Evolutionary conservation across 2,797 vertebrate genomes (phyloP).

Genomic region (Pogonophryne albipinna): DNA sequence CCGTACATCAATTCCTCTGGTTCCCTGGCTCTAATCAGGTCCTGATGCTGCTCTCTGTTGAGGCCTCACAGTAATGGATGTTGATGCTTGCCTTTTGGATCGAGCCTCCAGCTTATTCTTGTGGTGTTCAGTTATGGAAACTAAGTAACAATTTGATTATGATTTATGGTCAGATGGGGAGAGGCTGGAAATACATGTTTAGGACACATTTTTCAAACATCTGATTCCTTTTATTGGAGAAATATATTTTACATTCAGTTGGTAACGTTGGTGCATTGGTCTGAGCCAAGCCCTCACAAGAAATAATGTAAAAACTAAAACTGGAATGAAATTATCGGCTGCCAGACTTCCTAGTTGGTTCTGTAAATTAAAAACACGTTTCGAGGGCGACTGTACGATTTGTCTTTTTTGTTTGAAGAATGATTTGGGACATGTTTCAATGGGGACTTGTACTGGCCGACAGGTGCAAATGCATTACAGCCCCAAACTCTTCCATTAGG

Average conservation of each 20-base stretch:
- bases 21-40: slow-evolving; percentile 51
- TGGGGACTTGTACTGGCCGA: too few species aligned
- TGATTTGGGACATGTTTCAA: background rate
- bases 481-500: too few species aligned
- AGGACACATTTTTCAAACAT: slow-evolving; percentile 51
- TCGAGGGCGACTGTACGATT: background rate
- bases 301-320: background rate
- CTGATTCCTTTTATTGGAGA: slow-evolving; percentile 51
- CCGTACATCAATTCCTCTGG: slow-evolving; percentile 36
- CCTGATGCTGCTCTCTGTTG: slow-evolving; percentile 50
- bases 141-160: slow-evolving; percentile 34
- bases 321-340: slow-evolving; percentile 11
- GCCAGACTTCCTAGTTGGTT: slow-evolving; percentile 25
- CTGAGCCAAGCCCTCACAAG: slow-evolving; percentile 37
- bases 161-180: slow-evolving; percentile 49
- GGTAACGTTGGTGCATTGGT: slow-evolving; percentile 28
- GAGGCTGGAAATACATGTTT: slow-evolving; percentile 34
- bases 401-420: slow-evolving; percentile 5
- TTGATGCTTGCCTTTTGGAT: slow-evolving; percentile 26
- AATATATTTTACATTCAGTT: slow-evolving; percentile 52
- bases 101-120: slow-evolving; percentile 46
- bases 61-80: slow-evolving; percentile 35
- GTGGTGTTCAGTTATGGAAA: slow-evolving; percentile 50
- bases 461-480: too few species aligned
- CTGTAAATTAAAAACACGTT: slow-evolving; percentile 17